Base-by-base conservation (phyloP, 2,797 vertebrate genomes). In the Eidolon dupreanum region DNA sequence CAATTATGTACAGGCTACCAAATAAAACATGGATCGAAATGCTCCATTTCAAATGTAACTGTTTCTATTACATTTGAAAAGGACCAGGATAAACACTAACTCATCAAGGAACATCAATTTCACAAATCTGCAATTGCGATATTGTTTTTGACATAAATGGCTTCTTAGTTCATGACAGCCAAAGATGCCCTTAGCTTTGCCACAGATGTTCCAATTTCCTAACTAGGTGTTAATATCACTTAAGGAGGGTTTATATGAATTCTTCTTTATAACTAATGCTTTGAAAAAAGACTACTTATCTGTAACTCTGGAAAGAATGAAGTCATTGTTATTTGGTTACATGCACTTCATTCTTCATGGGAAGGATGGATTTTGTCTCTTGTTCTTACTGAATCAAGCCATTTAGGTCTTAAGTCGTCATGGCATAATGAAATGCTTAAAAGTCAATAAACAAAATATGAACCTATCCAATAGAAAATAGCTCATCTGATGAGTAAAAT, bases 401-500 rank as follows among this genome's bases (percentile, higher is more conserved):
- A 90, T 88, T 96, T 75, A 61, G 22, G 53, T 83, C 31, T 89
- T 20, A 94, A 93, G 77, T 89, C 61, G 93, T 66, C 51, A 88
- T 4, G 88, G 49, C 12, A 59, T 55, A 70, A 93, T 78, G 38
- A 93, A 87, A 93, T 78, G 51, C 24, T 65, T 95, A 90, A 43
- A 90, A 92, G 43, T 82, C 61, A 95, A 92, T 53, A 95, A 94
- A 89, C n/a, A 90, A 96, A 43, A 83, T 43, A 71, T 46, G 53
- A 96, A 77, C 5, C 16, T 75, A 87, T 36, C 33, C 31, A 88
- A 87, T 6, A 86, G 43, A 93, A 90, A 94, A 93, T 2, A 95
- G 26, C 9, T 95, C 73, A 91, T 82, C 85, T 93, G 96, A 86
- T 86, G 22, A 96, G 36, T 74, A 97, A 82, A 57, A 91, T 59